Conservation (phyloP, 2,113 vertebrate species). For the Sinocyclocheilus anophthalmus region DNA sequence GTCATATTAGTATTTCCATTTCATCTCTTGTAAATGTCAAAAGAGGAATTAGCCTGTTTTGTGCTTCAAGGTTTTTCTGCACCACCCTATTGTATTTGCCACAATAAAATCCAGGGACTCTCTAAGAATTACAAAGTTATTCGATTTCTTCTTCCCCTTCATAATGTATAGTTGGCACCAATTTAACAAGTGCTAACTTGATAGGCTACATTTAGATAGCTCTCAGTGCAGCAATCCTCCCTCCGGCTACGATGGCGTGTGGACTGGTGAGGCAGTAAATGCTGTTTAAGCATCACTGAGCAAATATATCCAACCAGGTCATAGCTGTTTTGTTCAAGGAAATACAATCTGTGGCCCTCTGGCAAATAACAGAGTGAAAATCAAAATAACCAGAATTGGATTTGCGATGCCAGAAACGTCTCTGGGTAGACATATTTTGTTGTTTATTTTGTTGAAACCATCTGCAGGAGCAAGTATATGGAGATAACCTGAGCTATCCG, state of each 20-base stretch:
- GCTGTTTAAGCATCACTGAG: slow-evolving; percentile 72
- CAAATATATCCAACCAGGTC: slow-evolving; percentile 71
- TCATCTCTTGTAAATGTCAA: background rate
- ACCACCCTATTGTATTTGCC: slow-evolving; percentile 1
- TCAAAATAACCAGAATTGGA: slow-evolving; percentile 60
- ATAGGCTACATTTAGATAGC: slow-evolving; percentile 65
- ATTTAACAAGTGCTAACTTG: slow-evolving; percentile 62
- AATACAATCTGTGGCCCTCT: slow-evolving; percentile 63
- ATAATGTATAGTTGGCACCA: slow-evolving; percentile 62
- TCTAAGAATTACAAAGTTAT: slow-evolving; percentile 29
- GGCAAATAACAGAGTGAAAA: slow-evolving; percentile 59
- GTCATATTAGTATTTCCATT: slow-evolving; percentile 1
- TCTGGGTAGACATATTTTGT: slow-evolving; percentile 55
- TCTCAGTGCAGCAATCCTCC: slow-evolving; percentile 64
- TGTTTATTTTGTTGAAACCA: slow-evolving; percentile 61
- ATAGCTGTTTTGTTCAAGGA: slow-evolving; percentile 70
- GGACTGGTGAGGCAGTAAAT: slow-evolving; percentile 73
- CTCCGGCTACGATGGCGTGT: slow-evolving; percentile 65
- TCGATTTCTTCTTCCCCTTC: background rate
- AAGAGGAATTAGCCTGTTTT: background rate
- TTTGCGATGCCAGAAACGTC: slow-evolving; percentile 60
- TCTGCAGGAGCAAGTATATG: slow-evolving; percentile 49
- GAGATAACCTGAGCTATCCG: slow-evolving; percentile 23
- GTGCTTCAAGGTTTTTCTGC: background rate
- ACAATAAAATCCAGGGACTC: slow-evolving; percentile 17